Evolutionary conservation across 1,140 invertebrate genomes (phyloP), one percentile per base, ranked within the genome.

Genomic region (Drosophila carrolli): DNA sequence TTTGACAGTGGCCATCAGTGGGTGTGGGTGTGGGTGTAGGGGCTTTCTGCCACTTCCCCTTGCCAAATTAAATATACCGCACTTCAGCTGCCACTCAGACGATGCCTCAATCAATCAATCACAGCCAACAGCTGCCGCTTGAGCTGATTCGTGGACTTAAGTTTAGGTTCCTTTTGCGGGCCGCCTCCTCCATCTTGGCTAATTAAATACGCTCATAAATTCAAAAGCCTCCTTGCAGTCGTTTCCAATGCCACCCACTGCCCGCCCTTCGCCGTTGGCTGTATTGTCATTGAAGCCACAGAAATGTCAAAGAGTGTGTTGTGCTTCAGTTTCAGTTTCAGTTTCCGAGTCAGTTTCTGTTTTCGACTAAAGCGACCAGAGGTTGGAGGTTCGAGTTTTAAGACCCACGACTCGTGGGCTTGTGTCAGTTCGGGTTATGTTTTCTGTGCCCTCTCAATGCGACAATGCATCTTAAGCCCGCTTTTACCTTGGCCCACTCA

Each of bases 181-280:
- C 6, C 14, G 41, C 5, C 48, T 54, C 57, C 41, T 37, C 38
- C 38, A 53, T 58, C 55, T 66, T 65, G 82, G 70, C 75, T 86
- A 86, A 86, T 86, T 86, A 88, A 88, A 86, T 82, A 78, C 70
- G 78, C 83, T 86, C 78, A 86, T 86, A 85, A 85, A 85, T 86
- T 78, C 82, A 85, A 85, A 86, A 86, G 78, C 75, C 68, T 40
- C 41, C 54, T 56, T 58, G 44, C 6, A 43, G 27, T 16, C 58
- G 10, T 14, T 11, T 40, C 6, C 13, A 7, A 4, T 16, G 16
- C 11, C 14, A 32, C 23, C 23, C 23, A 23, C 23, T 4, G 29
- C 0, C 29, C 5, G 29, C 8, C 5, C 29, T 8, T 32, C 8
- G 1, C 29, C 29, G 6, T 32, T 32, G 29, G 29, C 29, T 7